Conservation (phyloP, 1,140 invertebrate genomes). For the Brachionus paranguensis region DNA sequence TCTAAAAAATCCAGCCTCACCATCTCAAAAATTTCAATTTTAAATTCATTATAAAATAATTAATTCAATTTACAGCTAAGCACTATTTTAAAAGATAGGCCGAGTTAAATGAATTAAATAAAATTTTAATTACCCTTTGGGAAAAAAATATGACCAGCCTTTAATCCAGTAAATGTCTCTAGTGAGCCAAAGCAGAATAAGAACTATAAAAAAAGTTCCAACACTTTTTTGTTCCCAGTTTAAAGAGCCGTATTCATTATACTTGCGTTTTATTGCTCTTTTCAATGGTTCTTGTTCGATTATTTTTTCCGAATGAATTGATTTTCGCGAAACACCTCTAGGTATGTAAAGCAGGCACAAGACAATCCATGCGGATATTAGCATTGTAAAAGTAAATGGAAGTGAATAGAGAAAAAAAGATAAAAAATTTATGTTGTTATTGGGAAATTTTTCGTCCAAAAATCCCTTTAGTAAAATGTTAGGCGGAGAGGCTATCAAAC, state of each 20-base stretch:
- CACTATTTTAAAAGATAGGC: too few relatives aligned
- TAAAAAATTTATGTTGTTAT: constrained; percentile 11
- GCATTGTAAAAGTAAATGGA: background rate
- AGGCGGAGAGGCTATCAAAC: constrained; percentile 74
- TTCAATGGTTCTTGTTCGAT: background rate
- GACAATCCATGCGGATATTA: background rate
- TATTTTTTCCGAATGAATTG: background rate
- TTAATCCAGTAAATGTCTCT: constrained; percentile 71
- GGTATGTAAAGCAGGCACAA: background rate
- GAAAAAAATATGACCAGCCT: constrained; percentile 62
- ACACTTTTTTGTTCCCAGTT: constrained; percentile 66
- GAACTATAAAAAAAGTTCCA: constrained; percentile 66
- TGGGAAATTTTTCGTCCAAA: constrained; percentile 54
- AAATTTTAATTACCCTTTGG: background rate
- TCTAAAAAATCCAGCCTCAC: too few relatives aligned
- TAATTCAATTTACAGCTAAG: too few relatives aligned
- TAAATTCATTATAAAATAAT: too few relatives aligned
- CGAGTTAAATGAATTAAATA: background rate
- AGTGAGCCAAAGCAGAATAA: constrained; percentile 78
- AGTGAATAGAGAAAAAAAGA: background rate
- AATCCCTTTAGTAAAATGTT: constrained; percentile 75
- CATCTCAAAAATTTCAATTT: too few relatives aligned
- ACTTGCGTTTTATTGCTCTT: background rate
- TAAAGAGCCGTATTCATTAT: background rate
- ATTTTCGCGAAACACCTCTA: background rate